phyloP scores from a whole-genome alignment of 37 sponge, comb jelly and placozoan species.

The Ephydatia muelleri region DNA sequence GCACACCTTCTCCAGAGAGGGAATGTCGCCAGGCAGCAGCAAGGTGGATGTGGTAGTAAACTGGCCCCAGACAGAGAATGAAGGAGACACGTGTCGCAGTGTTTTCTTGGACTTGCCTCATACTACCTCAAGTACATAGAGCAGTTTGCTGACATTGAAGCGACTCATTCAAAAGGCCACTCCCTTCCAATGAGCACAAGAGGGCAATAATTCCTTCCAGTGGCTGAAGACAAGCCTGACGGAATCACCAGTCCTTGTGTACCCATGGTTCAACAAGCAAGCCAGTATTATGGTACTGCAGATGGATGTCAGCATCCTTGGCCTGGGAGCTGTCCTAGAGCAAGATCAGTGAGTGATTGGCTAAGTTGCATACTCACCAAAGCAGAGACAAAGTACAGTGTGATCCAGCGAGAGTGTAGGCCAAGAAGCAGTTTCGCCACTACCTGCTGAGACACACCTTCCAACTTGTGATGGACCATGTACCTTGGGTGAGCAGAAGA shows the following conservation, averaged over 20 bases:
- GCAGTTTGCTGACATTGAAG: conserved; percentile 51
- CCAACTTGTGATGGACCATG: conserved; percentile 47
- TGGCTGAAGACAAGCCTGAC: too few species aligned
- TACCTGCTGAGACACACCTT: too few species aligned
- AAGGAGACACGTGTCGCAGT: conserved; percentile 27
- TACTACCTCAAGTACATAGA: conserved; percentile 54
- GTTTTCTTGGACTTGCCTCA: conserved; percentile 57
- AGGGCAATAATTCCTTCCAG: conserved; percentile 14
- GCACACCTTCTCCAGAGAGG: too few species aligned
- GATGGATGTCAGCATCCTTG: conserved; percentile 65
- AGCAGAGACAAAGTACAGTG: conserved; percentile 53
- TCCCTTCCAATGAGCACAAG: conserved; percentile 38
- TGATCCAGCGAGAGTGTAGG: conserved; percentile 42
- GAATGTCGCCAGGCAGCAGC: too few species aligned
- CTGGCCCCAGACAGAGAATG: conserved; percentile 13
- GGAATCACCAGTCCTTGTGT: conserved; percentile 46
- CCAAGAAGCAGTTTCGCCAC: conserved; percentile 53
- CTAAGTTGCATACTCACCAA: conserved; percentile 19
- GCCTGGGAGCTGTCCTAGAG: too few species aligned
- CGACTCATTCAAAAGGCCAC: too few species aligned
- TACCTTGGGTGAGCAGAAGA: conserved; percentile 48
- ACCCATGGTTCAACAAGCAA: conserved; percentile 25
- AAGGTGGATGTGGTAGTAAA: too few species aligned
- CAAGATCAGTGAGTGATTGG: conserved; percentile 43
- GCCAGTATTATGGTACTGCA: too few species aligned